Conservation (phyloP, 2,888 invertebrate species). For the Eudasyphora cyanicolor region DNA sequence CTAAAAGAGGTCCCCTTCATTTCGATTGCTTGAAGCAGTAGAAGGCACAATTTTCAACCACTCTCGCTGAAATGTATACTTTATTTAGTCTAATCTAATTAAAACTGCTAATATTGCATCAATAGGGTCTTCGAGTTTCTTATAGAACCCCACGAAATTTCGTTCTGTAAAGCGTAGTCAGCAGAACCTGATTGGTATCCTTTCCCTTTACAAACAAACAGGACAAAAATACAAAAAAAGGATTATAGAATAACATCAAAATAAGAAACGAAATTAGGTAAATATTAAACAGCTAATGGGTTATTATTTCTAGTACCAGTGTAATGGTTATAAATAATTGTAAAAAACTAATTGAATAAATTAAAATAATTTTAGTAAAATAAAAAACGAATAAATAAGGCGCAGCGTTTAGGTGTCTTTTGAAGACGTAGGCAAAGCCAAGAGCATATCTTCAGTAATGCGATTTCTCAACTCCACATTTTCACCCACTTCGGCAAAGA, state of each 20-base stretch:
- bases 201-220: too few relatives aligned
- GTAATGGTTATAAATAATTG: conserved; percentile 41
- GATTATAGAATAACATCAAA: conserved; percentile 18
- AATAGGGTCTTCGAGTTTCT: too few relatives aligned
- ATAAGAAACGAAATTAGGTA: background rate
- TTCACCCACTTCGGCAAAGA: conserved; percentile 79
- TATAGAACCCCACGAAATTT: too few relatives aligned
- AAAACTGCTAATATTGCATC: too few relatives aligned
- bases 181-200: background rate
- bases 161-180: too few relatives aligned
- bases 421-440: conserved; percentile 77
- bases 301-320: conserved; percentile 14
- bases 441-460: conserved; percentile 79
- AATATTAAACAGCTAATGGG: conserved; percentile 21
- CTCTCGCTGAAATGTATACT: too few relatives aligned
- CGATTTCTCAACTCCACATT: conserved; percentile 77
- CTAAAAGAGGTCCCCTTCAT: too few relatives aligned
- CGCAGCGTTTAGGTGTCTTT: conserved; percentile 62
- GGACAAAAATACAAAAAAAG: conserved; percentile 28
- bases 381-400: background rate
- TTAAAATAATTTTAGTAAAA: conserved; percentile 19
- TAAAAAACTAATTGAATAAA: conserved; percentile 25
- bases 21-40: too few relatives aligned
- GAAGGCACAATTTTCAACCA: too few relatives aligned
- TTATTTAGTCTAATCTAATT: too few relatives aligned